Base-by-base conservation (phyloP, 2,888 invertebrate genomes). In the Drosophila kambysellisi region DNA sequence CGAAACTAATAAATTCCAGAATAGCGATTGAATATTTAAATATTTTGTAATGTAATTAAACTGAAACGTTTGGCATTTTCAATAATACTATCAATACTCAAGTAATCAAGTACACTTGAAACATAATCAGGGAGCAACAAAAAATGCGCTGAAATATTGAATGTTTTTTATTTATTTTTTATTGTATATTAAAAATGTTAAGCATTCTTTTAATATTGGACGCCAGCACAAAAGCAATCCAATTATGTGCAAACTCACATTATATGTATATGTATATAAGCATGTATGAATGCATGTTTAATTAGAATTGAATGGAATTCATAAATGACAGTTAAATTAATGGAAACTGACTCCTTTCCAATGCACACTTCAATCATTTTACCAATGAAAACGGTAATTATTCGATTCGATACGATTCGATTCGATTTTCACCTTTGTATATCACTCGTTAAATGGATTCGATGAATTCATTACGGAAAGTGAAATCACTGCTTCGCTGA, bases 381-480 rank as follows among this genome's bases (percentile, higher is more conserved):
- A 58, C 64, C 57, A 53, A 65, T 75, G 68, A 79, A 76, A 76
- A 67, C 64, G 69, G 76, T 79, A 79, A 79, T 79, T 79, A 79
- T 69, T 39, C 60, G 61, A 76, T 79, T 73, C 60, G 61, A 76
- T 79, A 69, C 46, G 46, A 46, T 46, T 79, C 60, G 61, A 76
- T 79, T 73, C 46, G 46, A 46, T 46, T 79, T 76, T 73, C 79
- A 65, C 70, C 73, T 69, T 68, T 58, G 35, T 67, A 54, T 20
- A 46, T 41, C 29, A 56, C 46, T 29, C 62, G 71, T 59, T 71
- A 68, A 76, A 64, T 74, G 70, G 68, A 68, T 74, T 83, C 71
- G 81, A 85, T 86, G 75, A 79, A 86, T 80, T 80, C 12, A 82
- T 88, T 68, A 83, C 78, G 72, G 73, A 73, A 79, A 88, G 67